These are phyloP conservation scores for Metopolophium dirhodum DNA, from an alignment of 1,140 invertebrate genomes.

Conservation along the genomic window DNA sequence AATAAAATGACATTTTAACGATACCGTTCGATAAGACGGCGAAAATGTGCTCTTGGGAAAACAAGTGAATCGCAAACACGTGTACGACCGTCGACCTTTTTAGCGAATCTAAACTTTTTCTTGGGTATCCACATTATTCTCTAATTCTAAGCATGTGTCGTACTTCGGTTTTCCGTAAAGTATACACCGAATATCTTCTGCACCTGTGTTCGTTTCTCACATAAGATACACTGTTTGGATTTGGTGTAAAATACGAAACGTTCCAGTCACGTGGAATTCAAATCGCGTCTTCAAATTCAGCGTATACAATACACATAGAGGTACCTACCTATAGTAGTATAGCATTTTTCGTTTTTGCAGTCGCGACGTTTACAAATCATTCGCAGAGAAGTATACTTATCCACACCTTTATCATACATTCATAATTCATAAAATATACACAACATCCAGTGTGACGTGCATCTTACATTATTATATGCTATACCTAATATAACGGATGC, in stretches of 20 bases:
- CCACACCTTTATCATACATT: neutral
- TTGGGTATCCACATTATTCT: conserved; percentile 10
- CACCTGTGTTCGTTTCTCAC: conserved; percentile 37
- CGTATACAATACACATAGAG: too few relatives aligned
- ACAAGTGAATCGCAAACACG: conserved; percentile 35
- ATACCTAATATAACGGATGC: too few relatives aligned
- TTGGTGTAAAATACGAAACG: conserved; percentile 18
- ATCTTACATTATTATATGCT: neutral
- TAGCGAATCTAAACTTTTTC: conserved; percentile 31
- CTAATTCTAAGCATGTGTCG: conserved; percentile 34
- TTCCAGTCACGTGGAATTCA: conserved; percentile 28
- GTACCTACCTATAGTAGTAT: neutral
- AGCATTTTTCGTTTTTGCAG: neutral
- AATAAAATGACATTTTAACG: conserved; percentile 38
- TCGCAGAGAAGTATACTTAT: neutral
- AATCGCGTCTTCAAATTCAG: conserved; percentile 24
- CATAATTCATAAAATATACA: conserved; percentile 6
- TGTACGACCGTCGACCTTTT: conserved; percentile 34
- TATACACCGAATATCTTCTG: neutral
- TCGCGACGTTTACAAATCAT: conserved; percentile 38
- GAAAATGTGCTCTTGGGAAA: conserved; percentile 39
- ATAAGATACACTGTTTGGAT: conserved; percentile 27
- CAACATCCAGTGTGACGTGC: neutral
- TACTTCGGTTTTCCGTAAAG: conserved; percentile 30
- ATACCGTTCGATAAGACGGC: neutral